phyloP scores from a whole-genome alignment of 37 sponge, comb jelly and placozoan genomes.

The Halisarca cf. caerulea region DNA sequence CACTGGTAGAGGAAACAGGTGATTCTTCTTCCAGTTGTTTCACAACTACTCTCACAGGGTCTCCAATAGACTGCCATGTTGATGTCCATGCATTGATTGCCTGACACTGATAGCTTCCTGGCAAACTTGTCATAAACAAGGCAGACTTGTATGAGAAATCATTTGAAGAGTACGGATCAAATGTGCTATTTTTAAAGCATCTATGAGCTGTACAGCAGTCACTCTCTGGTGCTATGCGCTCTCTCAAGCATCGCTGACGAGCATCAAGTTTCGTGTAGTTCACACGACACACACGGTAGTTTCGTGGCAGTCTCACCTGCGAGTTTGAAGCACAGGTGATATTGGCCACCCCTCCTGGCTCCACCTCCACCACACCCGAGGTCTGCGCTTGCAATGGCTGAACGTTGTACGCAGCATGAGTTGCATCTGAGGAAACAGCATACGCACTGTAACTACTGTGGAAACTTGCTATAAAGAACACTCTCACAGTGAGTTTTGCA shows the following conservation, averaged over 20 bases:
- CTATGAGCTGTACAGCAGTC: not conserved
- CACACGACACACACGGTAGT: not conserved
- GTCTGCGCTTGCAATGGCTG: not conserved
- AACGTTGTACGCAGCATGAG: too few relatives aligned
- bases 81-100: not conserved
- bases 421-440: too few relatives aligned
- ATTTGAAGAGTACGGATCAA: not conserved
- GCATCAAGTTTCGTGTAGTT: not conserved
- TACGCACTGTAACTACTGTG: too few relatives aligned
- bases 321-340: not conserved
- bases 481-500: too few relatives aligned
- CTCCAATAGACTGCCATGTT: conserved; percentile 3
- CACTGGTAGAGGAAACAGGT: too few relatives aligned
- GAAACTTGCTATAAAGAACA: too few relatives aligned
- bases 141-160: too few relatives aligned
- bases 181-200: not conserved
- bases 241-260: not conserved
- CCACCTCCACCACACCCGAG: not conserved
- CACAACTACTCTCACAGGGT: not conserved
- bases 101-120: conserved; percentile 3
- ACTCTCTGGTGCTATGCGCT: not conserved
- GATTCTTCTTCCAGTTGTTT: not conserved
- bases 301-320: not conserved
- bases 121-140: not conserved
- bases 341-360: not conserved